Evolutionary conservation across 2,797 vertebrate species (phyloP), one percentile per base, ranked within the genome.

Genomic region (Octomys mimax): DNA sequence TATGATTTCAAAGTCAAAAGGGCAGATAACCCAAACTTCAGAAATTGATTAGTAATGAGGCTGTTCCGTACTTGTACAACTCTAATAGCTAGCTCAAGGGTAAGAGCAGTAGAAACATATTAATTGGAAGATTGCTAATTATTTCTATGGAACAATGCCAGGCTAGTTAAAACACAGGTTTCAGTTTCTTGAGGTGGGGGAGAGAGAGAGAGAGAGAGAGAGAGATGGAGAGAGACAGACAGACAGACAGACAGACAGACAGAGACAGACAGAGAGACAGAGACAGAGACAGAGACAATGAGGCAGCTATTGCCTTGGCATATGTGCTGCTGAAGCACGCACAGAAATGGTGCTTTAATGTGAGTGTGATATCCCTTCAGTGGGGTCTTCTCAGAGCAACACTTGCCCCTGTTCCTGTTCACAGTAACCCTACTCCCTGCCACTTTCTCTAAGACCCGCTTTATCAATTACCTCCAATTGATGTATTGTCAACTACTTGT

Each of bases 61-160:
- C 31, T 89, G 10, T 12, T 83, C 49, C 57, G 28, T 39, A 78
- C 19, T 19, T 13, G 19, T 39, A 61, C 57, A 81, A 91, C 46
- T 66, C 22, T 16, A 52, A 59, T 36, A 68, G 39, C 46, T 79
- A 92, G 85, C 70, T 89, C 70, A 90, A 81, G 42, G 80, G n/a
- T 66, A 52, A 80, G 39, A 89, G 57, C 28, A 46, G 6, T 49
- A 49, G 24, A 64, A 71, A 90, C 28, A 83, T 95, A 92, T 66
- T 97, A 92, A 92, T 94, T 77, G 78, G 54, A 94, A 86, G 77
- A 94, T 59, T 84, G 75, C 12, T 95, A 81, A 96, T 95, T 95
- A 92, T 86, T 96, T 96, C 97, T 91, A 46, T 94, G 91, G 75
- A 97, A 70, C 10, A 83, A 80, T 61, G 68, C 70, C 86, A 96